Evolutionary conservation across 92 coral and sea anemone species (phyloP).

Genomic region (Siderastrea siderea): DNA sequence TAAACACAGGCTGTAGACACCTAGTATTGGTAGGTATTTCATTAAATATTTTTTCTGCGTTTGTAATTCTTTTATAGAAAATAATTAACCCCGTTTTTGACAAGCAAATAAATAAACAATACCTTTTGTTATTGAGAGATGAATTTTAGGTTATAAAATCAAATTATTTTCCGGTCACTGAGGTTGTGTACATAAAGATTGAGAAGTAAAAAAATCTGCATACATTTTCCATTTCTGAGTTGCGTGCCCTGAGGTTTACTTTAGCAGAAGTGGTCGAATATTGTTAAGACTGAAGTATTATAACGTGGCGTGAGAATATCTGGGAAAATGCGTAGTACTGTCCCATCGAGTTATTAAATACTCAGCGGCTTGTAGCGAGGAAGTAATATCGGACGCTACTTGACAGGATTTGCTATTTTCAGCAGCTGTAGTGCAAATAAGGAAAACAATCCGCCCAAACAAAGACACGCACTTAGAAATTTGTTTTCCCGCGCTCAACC

Average conservation of each 20-base stretch:
- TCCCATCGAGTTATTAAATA: not conserved
- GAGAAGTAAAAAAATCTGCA: not conserved
- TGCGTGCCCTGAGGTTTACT: not conserved
- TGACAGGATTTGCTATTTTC: constrained; percentile 9
- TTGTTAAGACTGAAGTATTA: not conserved
- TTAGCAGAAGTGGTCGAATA: not conserved
- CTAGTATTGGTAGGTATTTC: not conserved
- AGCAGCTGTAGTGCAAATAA: not conserved
- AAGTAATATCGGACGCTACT: not conserved
- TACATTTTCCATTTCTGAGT: not conserved
- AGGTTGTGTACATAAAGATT: not conserved
- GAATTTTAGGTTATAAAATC: not conserved
- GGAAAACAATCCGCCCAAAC: not conserved
- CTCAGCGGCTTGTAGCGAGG: not conserved
- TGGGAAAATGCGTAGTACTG: not conserved
- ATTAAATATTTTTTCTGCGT: not conserved
- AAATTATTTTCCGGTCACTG: not conserved
- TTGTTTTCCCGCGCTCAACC: constrained; percentile 7
- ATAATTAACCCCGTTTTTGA: not conserved
- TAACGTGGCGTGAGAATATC: not conserved
- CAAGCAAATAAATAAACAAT: constrained; percentile 27
- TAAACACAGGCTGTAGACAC: not conserved
- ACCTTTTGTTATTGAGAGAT: not conserved
- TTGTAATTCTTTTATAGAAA: constrained; percentile 2
- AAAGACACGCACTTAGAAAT: not conserved